These are phyloP conservation scores for Pharmacophagus antenor DNA, from an alignment of 2,888 invertebrate species.

Conservation along the genomic window DNA sequence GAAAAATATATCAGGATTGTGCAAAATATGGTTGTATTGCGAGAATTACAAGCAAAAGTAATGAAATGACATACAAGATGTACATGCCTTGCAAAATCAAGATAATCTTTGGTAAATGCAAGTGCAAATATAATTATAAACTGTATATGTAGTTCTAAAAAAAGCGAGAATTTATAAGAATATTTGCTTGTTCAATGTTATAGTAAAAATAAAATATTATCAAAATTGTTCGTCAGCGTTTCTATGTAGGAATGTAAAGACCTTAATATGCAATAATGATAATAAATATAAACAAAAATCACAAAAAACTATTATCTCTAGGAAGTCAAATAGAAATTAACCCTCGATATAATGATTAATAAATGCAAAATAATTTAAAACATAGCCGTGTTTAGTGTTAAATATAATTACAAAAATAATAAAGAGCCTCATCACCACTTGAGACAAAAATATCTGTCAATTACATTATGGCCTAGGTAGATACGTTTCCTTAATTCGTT, in stretches of 20 bases:
- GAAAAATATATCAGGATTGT: neutral
- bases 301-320: neutral
- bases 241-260: constrained; percentile 3
- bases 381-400: constrained; percentile 31
- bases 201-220: neutral
- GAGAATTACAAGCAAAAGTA: too few relatives aligned
- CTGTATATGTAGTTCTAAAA: neutral
- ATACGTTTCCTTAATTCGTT: constrained; percentile 28
- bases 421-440: constrained; percentile 29
- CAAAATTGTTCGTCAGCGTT: neutral
- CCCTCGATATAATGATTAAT: constrained; percentile 1
- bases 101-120: neutral
- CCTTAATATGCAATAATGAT: neutral
- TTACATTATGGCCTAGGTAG: constrained; percentile 23
- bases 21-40: neutral
- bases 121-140: neutral
- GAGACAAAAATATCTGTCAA: constrained; percentile 23
- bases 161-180: neutral
- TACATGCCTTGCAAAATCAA: too few relatives aligned
- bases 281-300: neutral
- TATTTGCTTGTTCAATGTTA: neutral
- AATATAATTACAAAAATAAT: constrained; percentile 24
- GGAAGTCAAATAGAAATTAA: neutral
- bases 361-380: constrained; percentile 19
- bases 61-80: too few relatives aligned